Conservation (phyloP, 1,140 invertebrate genomes). For the Tetramorium alpestre region DNA sequence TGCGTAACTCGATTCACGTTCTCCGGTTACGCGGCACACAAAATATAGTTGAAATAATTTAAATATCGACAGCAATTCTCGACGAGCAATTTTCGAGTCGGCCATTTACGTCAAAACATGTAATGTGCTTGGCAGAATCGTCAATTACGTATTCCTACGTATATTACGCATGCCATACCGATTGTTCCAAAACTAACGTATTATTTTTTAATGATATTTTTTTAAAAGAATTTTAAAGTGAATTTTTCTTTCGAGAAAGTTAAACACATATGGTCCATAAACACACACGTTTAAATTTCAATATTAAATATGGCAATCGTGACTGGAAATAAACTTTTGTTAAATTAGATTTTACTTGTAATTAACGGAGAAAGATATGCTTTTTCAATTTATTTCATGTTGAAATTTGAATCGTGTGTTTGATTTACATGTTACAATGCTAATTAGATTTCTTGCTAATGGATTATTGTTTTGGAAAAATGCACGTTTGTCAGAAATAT, state of each 20-base stretch:
- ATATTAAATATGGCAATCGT: conserved; percentile 36
- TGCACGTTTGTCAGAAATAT: conserved; percentile 1
- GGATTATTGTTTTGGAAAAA: conserved; percentile 5
- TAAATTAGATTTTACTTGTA: conserved; percentile 14
- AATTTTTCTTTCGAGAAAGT: conserved; percentile 5
- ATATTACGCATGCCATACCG: neutral
- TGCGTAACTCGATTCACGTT: conserved; percentile 43
- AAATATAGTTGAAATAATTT: conserved; percentile 56
- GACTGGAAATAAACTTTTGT: conserved; percentile 26
- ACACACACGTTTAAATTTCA: conserved; percentile 13
- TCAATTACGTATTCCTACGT: conserved; percentile 16
- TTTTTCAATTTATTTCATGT: conserved; percentile 5
- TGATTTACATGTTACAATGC: conserved; percentile 18
- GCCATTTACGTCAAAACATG: conserved; percentile 39
- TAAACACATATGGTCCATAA: conserved; percentile 13
- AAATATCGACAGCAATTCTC: conserved; percentile 46
- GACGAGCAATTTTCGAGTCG: conserved; percentile 32
- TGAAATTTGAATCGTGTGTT: neutral
- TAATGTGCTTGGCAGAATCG: conserved; percentile 45
- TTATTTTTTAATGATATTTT: conserved; percentile 10
- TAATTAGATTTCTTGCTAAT: conserved; percentile 33
- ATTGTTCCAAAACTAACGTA: neutral
- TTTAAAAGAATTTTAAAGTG: neutral
- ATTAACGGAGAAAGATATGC: conserved; percentile 11
- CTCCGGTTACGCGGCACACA: conserved; percentile 41